phyloP scores from a whole-genome alignment of 2,888 invertebrate genomes.

The Candidula unifasciata region DNA sequence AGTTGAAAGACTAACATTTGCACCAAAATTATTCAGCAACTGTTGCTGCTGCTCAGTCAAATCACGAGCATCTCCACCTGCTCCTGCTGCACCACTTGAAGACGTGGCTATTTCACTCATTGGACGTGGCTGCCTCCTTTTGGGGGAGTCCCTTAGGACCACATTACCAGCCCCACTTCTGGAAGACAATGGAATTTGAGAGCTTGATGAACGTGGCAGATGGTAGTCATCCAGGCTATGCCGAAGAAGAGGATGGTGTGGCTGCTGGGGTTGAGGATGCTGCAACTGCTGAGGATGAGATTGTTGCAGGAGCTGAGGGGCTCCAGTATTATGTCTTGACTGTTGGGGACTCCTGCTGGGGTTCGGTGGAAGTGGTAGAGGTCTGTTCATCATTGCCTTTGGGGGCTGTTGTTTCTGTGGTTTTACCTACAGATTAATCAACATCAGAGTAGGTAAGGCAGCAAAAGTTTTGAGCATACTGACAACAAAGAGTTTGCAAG shows the following conservation, averaged over 20 bases:
- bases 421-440: neutral
- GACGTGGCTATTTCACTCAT: constrained; percentile 57
- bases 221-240: constrained; percentile 58
- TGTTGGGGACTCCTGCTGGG: constrained; percentile 33
- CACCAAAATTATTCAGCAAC: constrained; percentile 47
- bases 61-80: constrained; percentile 11
- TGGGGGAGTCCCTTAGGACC: constrained; percentile 50
- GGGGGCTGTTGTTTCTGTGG: constrained; percentile 52
- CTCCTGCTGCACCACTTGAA: constrained; percentile 42
- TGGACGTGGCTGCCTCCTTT: constrained; percentile 52
- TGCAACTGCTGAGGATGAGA: constrained; percentile 25
- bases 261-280: constrained; percentile 28
- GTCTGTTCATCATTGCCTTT: constrained; percentile 69
- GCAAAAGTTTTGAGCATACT: too few species aligned
- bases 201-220: constrained; percentile 49
- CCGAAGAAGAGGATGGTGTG: constrained; percentile 42
- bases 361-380: constrained; percentile 59
- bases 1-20: constrained; percentile 38
- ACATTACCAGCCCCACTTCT: constrained; percentile 24
- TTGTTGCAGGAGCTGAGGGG: constrained; percentile 18
- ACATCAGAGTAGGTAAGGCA: neutral
- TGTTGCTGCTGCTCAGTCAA: constrained; percentile 43
- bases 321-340: constrained; percentile 1
- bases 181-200: constrained; percentile 45
- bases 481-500: too few species aligned